phyloP scores from a whole-genome alignment of 2,888 invertebrate genomes.

The Venustoraphidia nigricollis region DNA sequence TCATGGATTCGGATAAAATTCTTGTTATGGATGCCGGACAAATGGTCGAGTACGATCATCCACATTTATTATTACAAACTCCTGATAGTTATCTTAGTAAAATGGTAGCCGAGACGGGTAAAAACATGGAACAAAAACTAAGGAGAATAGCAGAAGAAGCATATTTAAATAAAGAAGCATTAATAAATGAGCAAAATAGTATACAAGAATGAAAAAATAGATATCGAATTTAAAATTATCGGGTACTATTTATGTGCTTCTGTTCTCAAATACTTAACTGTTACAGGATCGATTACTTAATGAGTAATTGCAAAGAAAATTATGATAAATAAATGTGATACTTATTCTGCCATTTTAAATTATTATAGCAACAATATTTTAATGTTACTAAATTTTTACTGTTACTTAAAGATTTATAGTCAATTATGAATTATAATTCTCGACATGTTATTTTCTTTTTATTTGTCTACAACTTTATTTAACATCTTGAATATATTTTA shows the following conservation, averaged over 20 bases:
- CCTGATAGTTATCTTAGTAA: constrained; percentile 20
- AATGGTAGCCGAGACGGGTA: constrained; percentile 26
- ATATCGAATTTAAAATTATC: neutral
- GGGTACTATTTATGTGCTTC: too few species aligned
- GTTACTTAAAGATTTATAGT: neutral
- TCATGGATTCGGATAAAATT: constrained; percentile 71
- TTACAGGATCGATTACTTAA: too few species aligned
- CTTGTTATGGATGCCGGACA: constrained; percentile 39
- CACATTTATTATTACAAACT: constrained; percentile 25
- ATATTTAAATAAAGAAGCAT: constrained; percentile 4
- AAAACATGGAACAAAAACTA: constrained; percentile 17
- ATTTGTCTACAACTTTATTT: too few species aligned
- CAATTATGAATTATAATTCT: neutral
- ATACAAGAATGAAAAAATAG: neutral
- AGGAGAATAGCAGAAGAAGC: constrained; percentile 17
- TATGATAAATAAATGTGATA: too few species aligned
- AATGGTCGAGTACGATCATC: constrained; percentile 35
- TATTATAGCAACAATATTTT: neutral
- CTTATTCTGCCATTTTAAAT: neutral
- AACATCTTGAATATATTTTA: too few species aligned
- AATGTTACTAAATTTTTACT: neutral
- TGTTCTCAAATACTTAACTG: too few species aligned
- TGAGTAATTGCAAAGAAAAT: too few species aligned
- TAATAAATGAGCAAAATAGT: too few species aligned
- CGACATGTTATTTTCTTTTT: too few species aligned